Percentiles rank a stretch among this genome's conserved stretches.
Evolutionary conservation across 53 echinoderm and acorn worm genomes (phyloP).

Genomic region (Paracentrotus lividus): DNA sequence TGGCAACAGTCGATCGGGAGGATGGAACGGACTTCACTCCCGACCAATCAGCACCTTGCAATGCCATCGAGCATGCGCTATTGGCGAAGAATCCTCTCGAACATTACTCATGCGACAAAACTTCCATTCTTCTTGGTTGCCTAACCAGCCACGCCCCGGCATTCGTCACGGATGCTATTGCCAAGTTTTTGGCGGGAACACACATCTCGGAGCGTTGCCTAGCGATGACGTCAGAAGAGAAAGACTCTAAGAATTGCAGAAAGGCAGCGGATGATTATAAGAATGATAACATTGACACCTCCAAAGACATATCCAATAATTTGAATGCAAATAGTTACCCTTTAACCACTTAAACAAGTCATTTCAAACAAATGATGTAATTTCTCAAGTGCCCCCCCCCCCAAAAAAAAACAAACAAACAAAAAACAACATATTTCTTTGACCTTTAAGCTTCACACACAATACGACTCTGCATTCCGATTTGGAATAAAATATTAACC

Average conservation of each 20-base stretch:
- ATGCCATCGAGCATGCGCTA: conserved; percentile 87
- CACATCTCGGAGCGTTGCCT: conserved; percentile 55
- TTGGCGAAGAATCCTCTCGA: conserved; percentile 86
- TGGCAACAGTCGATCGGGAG: conserved; percentile 58
- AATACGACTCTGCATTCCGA: too few relatives aligned
- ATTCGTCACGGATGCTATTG: conserved; percentile 58
- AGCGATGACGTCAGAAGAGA: conserved; percentile 7
- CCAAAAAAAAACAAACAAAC: too few relatives aligned
- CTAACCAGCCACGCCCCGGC: conserved; percentile 53
- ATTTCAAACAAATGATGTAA: not conserved
- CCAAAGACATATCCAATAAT: conserved; percentile 24
- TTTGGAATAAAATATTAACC: too few relatives aligned
- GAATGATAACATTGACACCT: conserved; percentile 39
- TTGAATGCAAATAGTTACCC: conserved; percentile 53
- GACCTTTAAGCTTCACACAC: too few relatives aligned
- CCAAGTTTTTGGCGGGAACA: conserved; percentile 56
- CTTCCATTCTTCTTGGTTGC: conserved; percentile 28
- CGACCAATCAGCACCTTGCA: conserved; percentile 79
- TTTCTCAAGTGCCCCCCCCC: too few relatives aligned
- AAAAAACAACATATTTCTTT: too few relatives aligned
- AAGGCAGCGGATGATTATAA: conserved; percentile 24
- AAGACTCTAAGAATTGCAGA: too few relatives aligned
- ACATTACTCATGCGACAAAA: conserved; percentile 80
- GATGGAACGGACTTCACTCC: conserved; percentile 59
- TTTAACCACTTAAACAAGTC: not conserved